Percentiles rank a stretch among this genome's conserved stretches.
These are phyloP conservation scores for Odontophorus gujanensis DNA, from an alignment of 2,113 vertebrate genomes.

Conservation along the genomic window DNA sequence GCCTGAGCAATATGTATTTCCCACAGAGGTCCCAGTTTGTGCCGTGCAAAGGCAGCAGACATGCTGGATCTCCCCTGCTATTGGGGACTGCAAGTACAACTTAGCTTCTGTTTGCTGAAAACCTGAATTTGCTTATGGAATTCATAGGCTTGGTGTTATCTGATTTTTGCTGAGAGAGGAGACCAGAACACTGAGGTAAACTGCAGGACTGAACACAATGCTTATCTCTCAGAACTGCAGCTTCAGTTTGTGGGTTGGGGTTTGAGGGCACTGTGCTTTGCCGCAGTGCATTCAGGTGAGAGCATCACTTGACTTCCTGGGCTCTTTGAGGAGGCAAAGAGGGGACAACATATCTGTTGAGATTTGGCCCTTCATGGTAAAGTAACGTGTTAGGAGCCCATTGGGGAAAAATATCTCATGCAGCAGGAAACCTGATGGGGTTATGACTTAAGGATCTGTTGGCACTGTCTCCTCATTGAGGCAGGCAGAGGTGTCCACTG, in stretches of 20 bases:
- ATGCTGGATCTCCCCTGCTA: background rate
- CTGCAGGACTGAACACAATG: background rate
- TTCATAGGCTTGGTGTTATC: slow-evolving; percentile 31
- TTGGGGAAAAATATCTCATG: background rate
- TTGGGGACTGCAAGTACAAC: background rate
- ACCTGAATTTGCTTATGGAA: background rate
- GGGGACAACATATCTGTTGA: background rate
- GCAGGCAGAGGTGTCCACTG: background rate
- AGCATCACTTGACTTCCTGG: background rate
- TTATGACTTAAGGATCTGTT: accelerated
- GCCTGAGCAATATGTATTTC: background rate
- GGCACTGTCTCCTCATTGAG: background rate
- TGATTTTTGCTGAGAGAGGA: background rate
- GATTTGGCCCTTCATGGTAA: background rate
- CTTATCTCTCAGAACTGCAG: background rate
- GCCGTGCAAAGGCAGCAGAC: background rate
- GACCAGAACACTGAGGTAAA: background rate
- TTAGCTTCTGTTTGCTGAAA: background rate
- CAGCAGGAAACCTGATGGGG: background rate
- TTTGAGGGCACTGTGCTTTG: slow-evolving; percentile 5
- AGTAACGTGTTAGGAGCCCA: background rate
- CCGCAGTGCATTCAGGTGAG: background rate
- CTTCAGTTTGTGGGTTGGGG: background rate
- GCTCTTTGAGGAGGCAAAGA: background rate
- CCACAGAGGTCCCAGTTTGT: slow-evolving; percentile 37